phyloP scores from a whole-genome alignment of 2,888 invertebrate genomes.

The Leptarthrus brevirostris region DNA sequence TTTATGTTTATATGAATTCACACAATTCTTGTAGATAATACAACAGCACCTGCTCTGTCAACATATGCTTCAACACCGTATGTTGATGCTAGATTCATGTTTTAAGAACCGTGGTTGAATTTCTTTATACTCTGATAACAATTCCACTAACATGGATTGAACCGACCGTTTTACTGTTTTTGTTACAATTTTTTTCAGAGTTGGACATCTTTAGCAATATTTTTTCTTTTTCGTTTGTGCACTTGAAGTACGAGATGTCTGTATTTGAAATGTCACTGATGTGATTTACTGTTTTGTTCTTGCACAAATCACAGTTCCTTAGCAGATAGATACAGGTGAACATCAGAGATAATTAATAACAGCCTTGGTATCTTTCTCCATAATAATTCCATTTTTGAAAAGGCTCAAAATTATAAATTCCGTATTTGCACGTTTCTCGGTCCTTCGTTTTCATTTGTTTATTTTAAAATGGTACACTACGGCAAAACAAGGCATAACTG shows the following conservation, averaged over 20 bases:
- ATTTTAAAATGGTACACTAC: background rate
- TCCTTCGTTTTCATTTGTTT: background rate
- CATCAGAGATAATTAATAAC: background rate
- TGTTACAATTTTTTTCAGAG: background rate
- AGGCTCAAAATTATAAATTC: background rate
- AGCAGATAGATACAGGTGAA: background rate
- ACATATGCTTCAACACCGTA: too few species aligned
- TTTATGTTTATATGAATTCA: too few species aligned
- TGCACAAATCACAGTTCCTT: background rate
- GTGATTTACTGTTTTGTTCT: background rate
- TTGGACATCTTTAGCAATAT: background rate
- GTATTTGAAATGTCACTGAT: background rate
- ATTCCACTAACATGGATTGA: too few species aligned
- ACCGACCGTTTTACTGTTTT: background rate
- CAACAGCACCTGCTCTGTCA: too few species aligned
- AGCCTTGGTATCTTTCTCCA: background rate
- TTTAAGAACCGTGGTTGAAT: background rate
- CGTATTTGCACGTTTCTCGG: constrained; percentile 16
- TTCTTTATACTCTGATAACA: background rate
- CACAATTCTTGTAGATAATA: too few species aligned
- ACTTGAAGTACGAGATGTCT: background rate
- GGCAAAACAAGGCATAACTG: background rate
- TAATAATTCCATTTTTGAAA: background rate
- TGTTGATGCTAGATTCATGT: constrained; percentile 13
- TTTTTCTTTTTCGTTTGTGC: background rate